Conservation (phyloP, 1,140 invertebrate species). For the Brachionus plicatilis region DNA sequence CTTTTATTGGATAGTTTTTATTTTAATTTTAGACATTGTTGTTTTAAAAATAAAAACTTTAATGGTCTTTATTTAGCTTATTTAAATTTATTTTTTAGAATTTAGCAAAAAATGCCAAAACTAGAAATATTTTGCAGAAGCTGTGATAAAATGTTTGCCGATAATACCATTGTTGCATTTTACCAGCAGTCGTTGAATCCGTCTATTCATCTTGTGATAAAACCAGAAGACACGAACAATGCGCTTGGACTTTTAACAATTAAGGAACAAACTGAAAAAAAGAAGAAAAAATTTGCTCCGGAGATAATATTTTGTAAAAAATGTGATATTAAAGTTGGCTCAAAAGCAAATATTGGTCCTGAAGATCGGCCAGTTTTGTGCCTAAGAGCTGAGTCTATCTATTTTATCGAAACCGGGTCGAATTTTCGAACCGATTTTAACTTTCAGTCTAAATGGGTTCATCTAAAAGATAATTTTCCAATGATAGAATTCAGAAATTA, state of each 20-base stretch:
- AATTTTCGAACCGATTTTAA: neutral
- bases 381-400: neutral
- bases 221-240: neutral
- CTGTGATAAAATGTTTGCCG: neutral
- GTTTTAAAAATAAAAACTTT: too few species aligned
- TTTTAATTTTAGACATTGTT: neutral
- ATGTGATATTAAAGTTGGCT: neutral
- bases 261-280: constrained; percentile 23
- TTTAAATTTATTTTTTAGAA: neutral
- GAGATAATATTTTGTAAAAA: neutral
- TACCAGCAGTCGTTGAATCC: neutral
- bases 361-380: neutral
- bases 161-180: neutral
- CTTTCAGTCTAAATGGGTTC: neutral
- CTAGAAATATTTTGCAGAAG: neutral
- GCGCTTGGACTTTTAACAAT: neutral
- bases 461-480: neutral
- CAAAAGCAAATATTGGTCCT: neutral
- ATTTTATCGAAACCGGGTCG: neutral
- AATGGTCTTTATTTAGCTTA: too few species aligned
- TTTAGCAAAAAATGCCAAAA: neutral
- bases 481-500: neutral
- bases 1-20: neutral
- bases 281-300: neutral
- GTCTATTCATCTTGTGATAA: neutral